Percentiles rank a stretch among this genome's conserved stretches.
phyloP scores from a whole-genome alignment of 2,888 invertebrate genomes.

The Athrips mouffetella region DNA sequence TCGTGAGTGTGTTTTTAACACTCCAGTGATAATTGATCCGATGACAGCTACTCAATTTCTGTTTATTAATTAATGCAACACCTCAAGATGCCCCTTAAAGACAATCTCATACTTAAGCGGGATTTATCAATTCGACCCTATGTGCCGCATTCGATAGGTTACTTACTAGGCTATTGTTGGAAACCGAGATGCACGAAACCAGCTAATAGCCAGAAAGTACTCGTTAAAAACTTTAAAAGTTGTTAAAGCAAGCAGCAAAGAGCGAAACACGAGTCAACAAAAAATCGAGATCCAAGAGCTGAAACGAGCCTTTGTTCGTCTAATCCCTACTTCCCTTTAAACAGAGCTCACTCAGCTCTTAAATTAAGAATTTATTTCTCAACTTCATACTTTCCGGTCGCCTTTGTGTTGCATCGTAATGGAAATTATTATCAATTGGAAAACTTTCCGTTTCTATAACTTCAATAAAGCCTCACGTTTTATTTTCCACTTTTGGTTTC shows the following conservation, averaged over 20 bases:
- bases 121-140: too few species aligned
- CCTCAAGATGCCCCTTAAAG: too few species aligned
- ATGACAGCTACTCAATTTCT: too few species aligned
- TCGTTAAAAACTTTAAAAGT: conserved; percentile 40
- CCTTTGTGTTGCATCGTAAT: conserved; percentile 73
- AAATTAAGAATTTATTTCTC: conserved; percentile 75
- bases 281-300: conserved; percentile 49
- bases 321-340: conserved; percentile 70
- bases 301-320: conserved; percentile 64
- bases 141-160: too few species aligned
- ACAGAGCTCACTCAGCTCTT: conserved; percentile 70
- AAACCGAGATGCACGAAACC: neutral
- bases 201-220: conserved; percentile 25
- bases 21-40: too few species aligned
- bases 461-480: conserved; percentile 62
- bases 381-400: conserved; percentile 71
- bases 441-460: conserved; percentile 65
- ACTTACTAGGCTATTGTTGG: neutral
- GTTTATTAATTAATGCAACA: too few species aligned
- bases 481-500: conserved; percentile 59
- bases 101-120: too few species aligned
- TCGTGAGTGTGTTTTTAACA: too few species aligned
- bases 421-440: conserved; percentile 75
- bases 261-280: conserved; percentile 58
- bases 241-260: conserved; percentile 50